Evolutionary conservation across 2,797 vertebrate genomes (phyloP), one percentile per base, ranked within the genome.

Genomic region (Anguilla megastoma): DNA sequence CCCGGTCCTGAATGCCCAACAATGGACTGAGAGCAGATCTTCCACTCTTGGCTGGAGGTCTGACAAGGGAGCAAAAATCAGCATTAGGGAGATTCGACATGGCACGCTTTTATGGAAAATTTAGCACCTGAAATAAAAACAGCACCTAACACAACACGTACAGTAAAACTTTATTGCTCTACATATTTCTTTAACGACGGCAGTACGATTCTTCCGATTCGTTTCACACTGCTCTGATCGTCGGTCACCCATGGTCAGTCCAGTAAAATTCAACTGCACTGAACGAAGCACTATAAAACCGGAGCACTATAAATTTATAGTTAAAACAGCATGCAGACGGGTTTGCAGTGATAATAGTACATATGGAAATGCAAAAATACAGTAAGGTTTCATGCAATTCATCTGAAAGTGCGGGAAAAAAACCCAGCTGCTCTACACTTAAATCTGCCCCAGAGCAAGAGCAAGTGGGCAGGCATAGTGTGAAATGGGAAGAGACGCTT

Each of bases 371-470:
- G 4, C 8, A 27, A 27, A 69, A 69, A 69, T 69, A 36, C 33
- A 36, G 30, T 74, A 12, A 14, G 69, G 69, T 30, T 16, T 33
- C 10, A 33, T 74, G 27, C 33, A 4, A 74, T 30, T 74, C 9
- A 36, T 74, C 69, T 3, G 33, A 30, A 74, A 33, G 27, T 14
- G 21, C 21, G 8, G 9, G n/a, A 66, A 69, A 69, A 27, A 33
- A 74, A 33, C 16, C 18, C 69, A 74, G 69, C 10, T 36, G 69
- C 30, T 74, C 69, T 33, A 36, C 27, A 33, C 69, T 74, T 74
- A 74, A 74, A 14, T 21, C 36, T 79, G 36, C 60, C 85, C 85
- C 63, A 71, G 63, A 69, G 85, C 85, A 52, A 48, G 52, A 69
- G 58, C 24, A 45, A n/a, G 48, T n/a, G 45, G 50, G 54, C 41